These are phyloP conservation scores for Euplagia quadripunctaria DNA, from an alignment of 2,888 invertebrate genomes.

Conservation along the genomic window DNA sequence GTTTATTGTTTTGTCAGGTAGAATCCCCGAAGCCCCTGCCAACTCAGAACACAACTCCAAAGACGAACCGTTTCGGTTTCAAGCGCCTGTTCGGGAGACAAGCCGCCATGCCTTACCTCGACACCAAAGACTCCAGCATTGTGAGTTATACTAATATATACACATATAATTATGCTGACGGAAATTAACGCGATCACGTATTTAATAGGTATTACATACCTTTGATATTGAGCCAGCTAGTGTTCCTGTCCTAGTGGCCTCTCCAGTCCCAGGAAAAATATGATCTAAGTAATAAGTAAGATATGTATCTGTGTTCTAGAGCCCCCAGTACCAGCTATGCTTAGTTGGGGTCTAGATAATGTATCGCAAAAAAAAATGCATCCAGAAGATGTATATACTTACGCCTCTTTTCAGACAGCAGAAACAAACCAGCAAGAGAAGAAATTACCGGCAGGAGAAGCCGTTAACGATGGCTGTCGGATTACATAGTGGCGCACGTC, in stretches of 20 bases:
- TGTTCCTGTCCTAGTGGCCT: too few species aligned
- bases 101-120: constrained; percentile 52
- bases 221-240: too few species aligned
- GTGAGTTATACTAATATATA: constrained; percentile 47
- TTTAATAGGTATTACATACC: too few species aligned
- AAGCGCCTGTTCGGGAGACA: constrained; percentile 51
- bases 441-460: constrained; percentile 36
- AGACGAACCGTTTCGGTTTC: constrained; percentile 40
- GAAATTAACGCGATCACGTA: too few species aligned
- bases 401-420: constrained; percentile 38
- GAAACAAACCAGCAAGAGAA: constrained; percentile 34
- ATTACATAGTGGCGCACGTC: constrained; percentile 48
- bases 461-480: constrained; percentile 52
- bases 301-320: neutral
- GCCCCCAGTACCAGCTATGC: too few species aligned
- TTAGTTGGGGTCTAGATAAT: too few species aligned
- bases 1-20: neutral
- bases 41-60: neutral
- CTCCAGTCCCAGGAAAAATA: too few species aligned
- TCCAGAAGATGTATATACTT: neutral
- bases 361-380: too few species aligned
- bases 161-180: too few species aligned
- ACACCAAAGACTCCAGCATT: constrained; percentile 58
- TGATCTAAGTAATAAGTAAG: too few species aligned
- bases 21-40: neutral